Base-by-base conservation (phyloP, 2,113 vertebrate genomes). In the Mohoua ochrocephala region DNA sequence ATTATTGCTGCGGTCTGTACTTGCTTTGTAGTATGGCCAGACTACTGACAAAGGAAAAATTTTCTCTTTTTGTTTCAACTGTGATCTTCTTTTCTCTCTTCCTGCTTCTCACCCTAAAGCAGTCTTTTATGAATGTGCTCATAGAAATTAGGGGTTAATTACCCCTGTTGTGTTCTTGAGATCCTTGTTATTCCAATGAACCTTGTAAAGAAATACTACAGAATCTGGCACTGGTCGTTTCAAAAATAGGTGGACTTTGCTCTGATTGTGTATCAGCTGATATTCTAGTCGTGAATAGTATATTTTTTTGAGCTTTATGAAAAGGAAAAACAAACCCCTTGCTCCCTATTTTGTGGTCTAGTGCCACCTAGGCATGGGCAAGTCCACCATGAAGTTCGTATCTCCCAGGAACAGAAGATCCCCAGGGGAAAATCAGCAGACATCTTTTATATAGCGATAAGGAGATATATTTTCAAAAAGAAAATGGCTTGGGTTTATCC, bases 61-160 rank as follows among this genome's bases (percentile, higher is more conserved):
- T 44, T 87, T 79, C n/a, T 78, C 47, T 60, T 90, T 87, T 69
- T 92, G 39, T 91, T 92, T 95, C 75, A 74, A 7, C 78, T 61
- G 5, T 73, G 84, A 79, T 93, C 77, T 70, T 76, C 42, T 90
- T 93, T 93, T 85, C 52, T 91, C 27, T 90, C 33, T 70, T 82
- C 18, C 50, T 2, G 1, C 42, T 92, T 88, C 85, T 92, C 39
- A 80, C 24, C 41, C 67, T 45, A 37, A 79, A 87, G 57, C 65
- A 56, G 22, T 50, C 30, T 80, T 47, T 83, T 74, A 81, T 20
- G 22, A 81, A 79, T 82, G 53, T 79, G 65, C 47, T 67, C 12
- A 21, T 9, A 53, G 71, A 91, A 93, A 73, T 57, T 61, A 71
- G 77, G 85, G 89, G 84, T 90, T 93, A 93, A 93, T 93, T 89